Evolutionary conservation across 2,113 vertebrate genomes (phyloP).

Genomic region (Tragelaphus imberbis): DNA sequence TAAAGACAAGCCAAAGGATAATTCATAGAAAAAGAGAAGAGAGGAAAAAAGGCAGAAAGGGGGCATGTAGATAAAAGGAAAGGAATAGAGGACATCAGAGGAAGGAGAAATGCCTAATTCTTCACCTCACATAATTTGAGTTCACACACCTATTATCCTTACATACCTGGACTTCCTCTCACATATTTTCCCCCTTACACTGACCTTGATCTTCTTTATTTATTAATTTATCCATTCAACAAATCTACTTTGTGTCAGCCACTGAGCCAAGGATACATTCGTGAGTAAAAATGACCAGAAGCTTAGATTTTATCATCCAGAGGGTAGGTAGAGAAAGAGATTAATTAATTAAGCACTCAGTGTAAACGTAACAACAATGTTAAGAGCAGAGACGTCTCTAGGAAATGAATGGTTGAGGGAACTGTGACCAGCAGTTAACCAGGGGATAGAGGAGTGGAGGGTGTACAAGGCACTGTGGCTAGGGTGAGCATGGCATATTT

Average conservation of each 20-base stretch:
- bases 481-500: not conserved
- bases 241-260: not conserved
- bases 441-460: not conserved
- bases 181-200: not conserved
- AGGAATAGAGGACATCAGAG: not conserved
- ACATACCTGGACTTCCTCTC: not conserved
- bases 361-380: not conserved
- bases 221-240: not conserved
- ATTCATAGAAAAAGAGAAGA: not conserved
- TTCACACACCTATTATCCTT: not conserved
- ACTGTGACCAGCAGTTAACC: not conserved
- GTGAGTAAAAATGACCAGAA: not conserved
- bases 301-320: not conserved
- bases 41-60: not conserved
- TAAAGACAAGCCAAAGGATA: not conserved
- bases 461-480: not conserved
- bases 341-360: not conserved
- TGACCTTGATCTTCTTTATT: not conserved
- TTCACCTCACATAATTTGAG: not conserved
- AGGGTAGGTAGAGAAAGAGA: not conserved
- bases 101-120: not conserved
- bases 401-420: not conserved
- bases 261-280: not conserved
- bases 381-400: not conserved
- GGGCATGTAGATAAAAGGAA: not conserved